phyloP scores from a whole-genome alignment of 92 coral and sea anemone genomes.

The Bergia sp. region DNA sequence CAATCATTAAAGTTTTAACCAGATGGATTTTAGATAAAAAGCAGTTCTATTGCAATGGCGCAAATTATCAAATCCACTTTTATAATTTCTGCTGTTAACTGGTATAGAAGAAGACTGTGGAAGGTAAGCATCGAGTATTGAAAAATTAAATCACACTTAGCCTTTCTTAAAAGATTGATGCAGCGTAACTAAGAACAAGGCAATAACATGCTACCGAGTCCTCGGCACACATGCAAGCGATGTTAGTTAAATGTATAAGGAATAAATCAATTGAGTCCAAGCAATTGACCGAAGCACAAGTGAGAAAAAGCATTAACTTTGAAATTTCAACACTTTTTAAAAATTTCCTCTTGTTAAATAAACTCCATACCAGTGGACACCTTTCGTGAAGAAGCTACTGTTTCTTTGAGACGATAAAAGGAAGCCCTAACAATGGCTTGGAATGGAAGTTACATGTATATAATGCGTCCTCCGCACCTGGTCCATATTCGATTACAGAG shows the following conservation, averaged over 20 bases:
- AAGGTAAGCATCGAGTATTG: neutral
- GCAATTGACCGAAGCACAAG: neutral
- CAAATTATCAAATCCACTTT: neutral
- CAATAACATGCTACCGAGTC: neutral
- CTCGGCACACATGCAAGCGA: neutral
- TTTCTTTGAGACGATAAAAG: neutral
- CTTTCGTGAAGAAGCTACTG: neutral
- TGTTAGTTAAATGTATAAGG: neutral
- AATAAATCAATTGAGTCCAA: too few relatives aligned
- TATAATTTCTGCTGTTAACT: neutral
- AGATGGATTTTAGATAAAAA: neutral
- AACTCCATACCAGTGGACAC: neutral
- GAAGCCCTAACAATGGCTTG: slow-evolving; percentile 2
- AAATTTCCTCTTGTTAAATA: too few relatives aligned
- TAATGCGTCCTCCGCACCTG: slow-evolving; percentile 7
- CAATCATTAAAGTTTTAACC: too few relatives aligned
- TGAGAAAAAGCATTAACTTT: neutral
- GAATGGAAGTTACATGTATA: neutral
- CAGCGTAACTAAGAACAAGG: too few relatives aligned
- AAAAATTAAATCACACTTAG: too few relatives aligned
- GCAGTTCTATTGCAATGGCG: neutral
- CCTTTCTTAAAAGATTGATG: neutral
- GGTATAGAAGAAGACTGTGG: neutral
- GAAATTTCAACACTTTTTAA: neutral
- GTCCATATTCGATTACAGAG: neutral